phyloP scores from a whole-genome alignment of 2,113 vertebrate genomes.

The Dunckerocampus dactyliophorus region DNA sequence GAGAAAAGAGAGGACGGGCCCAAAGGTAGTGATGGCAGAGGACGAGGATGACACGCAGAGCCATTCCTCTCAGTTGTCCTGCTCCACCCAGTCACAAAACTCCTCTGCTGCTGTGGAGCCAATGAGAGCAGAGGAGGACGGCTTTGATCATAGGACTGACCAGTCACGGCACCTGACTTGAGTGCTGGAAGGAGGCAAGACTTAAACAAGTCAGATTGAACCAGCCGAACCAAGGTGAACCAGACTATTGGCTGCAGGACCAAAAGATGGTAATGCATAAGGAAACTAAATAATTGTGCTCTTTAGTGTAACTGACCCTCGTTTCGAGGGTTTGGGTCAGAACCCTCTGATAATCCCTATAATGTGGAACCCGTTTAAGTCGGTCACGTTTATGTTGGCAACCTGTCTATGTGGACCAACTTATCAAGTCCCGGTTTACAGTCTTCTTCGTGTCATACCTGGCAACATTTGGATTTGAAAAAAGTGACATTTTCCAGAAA shows the following conservation, averaged over 20 bases:
- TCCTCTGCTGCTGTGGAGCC: slow-evolving; percentile 57
- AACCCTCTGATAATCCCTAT: slow-evolving; percentile 25
- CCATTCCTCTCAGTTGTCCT: slow-evolving; percentile 65
- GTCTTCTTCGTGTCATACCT: too few relatives aligned
- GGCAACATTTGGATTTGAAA: too few relatives aligned
- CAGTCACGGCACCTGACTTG: slow-evolving; percentile 67
- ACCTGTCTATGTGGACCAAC: too few relatives aligned
- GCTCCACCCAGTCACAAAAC: slow-evolving; percentile 72
- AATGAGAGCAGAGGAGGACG: slow-evolving; percentile 48
- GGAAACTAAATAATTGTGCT: slow-evolving; percentile 32
- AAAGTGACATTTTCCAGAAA: too few relatives aligned
- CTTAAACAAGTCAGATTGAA: background rate
- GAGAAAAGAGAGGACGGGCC: slow-evolving; percentile 39
- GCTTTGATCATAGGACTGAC: slow-evolving; percentile 42
- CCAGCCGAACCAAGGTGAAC: slow-evolving; percentile 14
- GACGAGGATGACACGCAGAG: slow-evolving; percentile 71
- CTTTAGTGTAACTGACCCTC: slow-evolving; percentile 30
- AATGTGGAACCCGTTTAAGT: too few relatives aligned
- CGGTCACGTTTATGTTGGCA: too few relatives aligned
- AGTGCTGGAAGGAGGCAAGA: slow-evolving; percentile 35
- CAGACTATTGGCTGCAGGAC: slow-evolving; percentile 9
- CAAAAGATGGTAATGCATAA: slow-evolving; percentile 29
- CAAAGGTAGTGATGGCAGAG: slow-evolving; percentile 48
- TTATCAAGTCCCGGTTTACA: too few relatives aligned
- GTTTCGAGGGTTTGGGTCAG: slow-evolving; percentile 50